These are phyloP conservation scores for Montipora sp. DNA, from an alignment of 64 coral and sea anemone genomes.

Conservation along the genomic window DNA sequence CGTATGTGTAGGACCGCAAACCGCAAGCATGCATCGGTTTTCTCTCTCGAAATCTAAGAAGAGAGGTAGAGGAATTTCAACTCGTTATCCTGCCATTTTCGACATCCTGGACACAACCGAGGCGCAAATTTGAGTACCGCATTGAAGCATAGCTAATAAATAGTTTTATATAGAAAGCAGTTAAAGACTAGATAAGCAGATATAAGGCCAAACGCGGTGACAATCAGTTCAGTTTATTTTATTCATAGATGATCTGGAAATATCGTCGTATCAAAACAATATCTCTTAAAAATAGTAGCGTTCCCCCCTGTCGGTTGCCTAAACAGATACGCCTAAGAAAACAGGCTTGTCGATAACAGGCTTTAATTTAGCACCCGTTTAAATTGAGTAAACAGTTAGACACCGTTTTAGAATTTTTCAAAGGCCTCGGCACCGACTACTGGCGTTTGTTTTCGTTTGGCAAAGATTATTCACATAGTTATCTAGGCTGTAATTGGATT, in stretches of 20 bases:
- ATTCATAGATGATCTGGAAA: no score
- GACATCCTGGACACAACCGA: background rate
- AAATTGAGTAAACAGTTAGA: background rate
- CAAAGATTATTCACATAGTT: conserved; percentile 17
- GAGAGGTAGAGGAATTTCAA: background rate
- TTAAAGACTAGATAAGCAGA: no score
- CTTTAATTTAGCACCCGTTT: background rate
- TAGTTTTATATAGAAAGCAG: no score
- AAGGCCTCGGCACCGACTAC: background rate
- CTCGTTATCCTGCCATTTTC: background rate
- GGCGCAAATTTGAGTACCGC: no score
- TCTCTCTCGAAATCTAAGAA: background rate
- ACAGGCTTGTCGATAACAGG: background rate
- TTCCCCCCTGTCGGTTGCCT: background rate
- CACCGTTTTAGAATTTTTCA: background rate
- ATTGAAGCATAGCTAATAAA: no score
- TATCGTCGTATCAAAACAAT: no score
- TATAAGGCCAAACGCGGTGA: no score
- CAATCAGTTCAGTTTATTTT: no score
- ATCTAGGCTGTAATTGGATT: conserved; percentile 8
- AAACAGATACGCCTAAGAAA: background rate
- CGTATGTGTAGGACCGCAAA: background rate
- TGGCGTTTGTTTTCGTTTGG: background rate
- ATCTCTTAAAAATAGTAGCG: no score
- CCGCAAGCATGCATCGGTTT: background rate